phyloP scores from a whole-genome alignment of 2,888 invertebrate genomes.

The Chromoteleia sp. region DNA sequence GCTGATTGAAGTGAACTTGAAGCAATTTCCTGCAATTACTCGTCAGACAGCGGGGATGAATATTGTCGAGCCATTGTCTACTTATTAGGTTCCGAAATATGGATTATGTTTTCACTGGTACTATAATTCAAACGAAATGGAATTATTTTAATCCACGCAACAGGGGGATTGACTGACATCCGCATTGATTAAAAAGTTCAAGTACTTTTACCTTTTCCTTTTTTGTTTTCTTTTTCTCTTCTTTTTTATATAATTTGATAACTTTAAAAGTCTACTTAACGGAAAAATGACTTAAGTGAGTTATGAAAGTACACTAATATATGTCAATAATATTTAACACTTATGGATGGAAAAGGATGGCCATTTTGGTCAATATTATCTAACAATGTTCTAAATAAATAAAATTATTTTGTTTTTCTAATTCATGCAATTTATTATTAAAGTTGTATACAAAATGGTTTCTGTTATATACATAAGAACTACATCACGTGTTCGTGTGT shows the following conservation, averaged over 20 bases:
- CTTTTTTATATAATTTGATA: no score
- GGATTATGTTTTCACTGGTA: conserved; percentile 43
- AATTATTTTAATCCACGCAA: conserved; percentile 61
- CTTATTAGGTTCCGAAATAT: conserved; percentile 76
- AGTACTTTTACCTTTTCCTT: no score
- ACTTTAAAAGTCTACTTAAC: no score
- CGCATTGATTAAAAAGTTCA: no score
- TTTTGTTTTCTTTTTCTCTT: no score
- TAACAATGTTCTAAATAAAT: no score
- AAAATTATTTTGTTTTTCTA: conserved; percentile 14
- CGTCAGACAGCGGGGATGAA: conserved; percentile 73
- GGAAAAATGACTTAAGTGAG: no score
- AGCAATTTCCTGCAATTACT: conserved; percentile 82
- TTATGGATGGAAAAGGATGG: no score
- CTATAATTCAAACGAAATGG: conserved; percentile 14
- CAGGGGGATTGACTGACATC: not conserved
- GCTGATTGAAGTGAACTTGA: conserved; percentile 78
- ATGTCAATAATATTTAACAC: no score
- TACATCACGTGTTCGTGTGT: conserved; percentile 56
- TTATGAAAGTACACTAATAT: no score
- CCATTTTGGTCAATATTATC: no score
- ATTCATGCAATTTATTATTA: conserved; percentile 78
- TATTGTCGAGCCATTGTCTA: conserved; percentile 67
- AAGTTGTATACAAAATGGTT: conserved; percentile 72
- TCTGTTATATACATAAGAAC: conserved; percentile 77